A percentile compares a stretch with the other conserved stretches of the same genome.
Conservation (phyloP, 2,113 vertebrate genomes). For the Montifringilla adamsi region DNA sequence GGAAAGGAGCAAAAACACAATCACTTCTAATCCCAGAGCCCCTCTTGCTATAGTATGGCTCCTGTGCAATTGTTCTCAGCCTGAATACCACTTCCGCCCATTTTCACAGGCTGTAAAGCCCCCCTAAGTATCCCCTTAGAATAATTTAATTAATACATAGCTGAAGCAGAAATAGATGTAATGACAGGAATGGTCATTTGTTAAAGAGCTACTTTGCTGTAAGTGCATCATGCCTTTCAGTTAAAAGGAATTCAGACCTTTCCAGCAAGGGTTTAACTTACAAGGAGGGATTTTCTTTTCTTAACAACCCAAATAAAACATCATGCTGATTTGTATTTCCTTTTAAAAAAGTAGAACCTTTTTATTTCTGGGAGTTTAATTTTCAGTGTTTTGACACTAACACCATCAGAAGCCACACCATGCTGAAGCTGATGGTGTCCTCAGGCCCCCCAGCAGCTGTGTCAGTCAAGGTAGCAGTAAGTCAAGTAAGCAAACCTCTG, state of each 20-base stretch:
- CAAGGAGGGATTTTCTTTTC: background rate
- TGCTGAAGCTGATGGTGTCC: background rate
- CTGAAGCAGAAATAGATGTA: background rate
- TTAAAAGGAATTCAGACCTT: background rate
- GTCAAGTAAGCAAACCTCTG: background rate
- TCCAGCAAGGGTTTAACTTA: background rate
- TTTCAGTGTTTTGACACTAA: background rate
- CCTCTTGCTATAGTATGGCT: background rate
- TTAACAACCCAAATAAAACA: background rate
- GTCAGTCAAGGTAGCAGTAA: background rate
- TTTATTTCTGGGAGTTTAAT: background rate
- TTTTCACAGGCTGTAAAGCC: slow-evolving; percentile 11
- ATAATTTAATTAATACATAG: background rate
- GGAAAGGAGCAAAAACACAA: slow-evolving; percentile 48
- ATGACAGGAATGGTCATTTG: background rate
- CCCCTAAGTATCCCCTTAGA: background rate
- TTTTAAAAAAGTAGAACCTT: background rate
- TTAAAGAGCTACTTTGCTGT: background rate
- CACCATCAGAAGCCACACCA: background rate
- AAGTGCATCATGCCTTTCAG: background rate
- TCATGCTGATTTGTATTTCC: background rate
- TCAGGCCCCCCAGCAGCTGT: background rate
- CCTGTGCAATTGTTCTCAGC: slow-evolving; percentile 41
- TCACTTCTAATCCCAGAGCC: slow-evolving; percentile 56
- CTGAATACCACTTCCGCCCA: slow-evolving; percentile 40